Conservation (phyloP, 2,113 vertebrate species). For the Neoarius graeffei region DNA sequence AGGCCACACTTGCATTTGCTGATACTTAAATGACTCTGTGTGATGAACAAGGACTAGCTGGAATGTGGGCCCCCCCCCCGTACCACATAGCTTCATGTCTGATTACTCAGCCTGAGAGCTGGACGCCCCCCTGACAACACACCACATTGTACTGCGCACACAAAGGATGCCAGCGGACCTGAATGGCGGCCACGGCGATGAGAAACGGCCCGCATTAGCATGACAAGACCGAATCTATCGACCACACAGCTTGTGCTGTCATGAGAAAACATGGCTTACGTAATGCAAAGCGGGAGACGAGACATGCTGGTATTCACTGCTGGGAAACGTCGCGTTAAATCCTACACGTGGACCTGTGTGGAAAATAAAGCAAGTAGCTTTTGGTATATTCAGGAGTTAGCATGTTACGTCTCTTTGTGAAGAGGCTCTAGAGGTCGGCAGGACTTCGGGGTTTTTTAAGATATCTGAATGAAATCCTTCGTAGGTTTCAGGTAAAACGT, state of each 20-base stretch:
- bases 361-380: not conserved
- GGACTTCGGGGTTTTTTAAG: not conserved
- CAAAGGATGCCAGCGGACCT: slow-evolving; percentile 44
- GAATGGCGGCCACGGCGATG: slow-evolving; percentile 45
- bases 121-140: slow-evolving; percentile 41
- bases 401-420: not conserved
- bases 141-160: slow-evolving; percentile 43
- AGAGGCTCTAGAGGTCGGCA: not conserved
- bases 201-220: slow-evolving; percentile 50
- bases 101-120: slow-evolving; percentile 39
- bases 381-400: not conserved
- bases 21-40: slow-evolving; percentile 34
- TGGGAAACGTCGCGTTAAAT: not conserved
- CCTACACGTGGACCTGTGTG: not conserved
- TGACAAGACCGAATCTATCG: slow-evolving; percentile 43
- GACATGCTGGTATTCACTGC: slow-evolving; percentile 3
- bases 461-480: not conserved
- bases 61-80: slow-evolving; percentile 59
- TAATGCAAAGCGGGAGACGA: slow-evolving; percentile 28
- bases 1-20: slow-evolving; percentile 1
- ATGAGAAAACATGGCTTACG: slow-evolving; percentile 36
- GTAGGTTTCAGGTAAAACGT: not conserved
- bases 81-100: slow-evolving; percentile 40
- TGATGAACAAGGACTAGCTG: slow-evolving; percentile 9
- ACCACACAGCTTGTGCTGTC: slow-evolving; percentile 45